phyloP scores from a whole-genome alignment of 2,888 invertebrate species.

The Laothoe populi region DNA sequence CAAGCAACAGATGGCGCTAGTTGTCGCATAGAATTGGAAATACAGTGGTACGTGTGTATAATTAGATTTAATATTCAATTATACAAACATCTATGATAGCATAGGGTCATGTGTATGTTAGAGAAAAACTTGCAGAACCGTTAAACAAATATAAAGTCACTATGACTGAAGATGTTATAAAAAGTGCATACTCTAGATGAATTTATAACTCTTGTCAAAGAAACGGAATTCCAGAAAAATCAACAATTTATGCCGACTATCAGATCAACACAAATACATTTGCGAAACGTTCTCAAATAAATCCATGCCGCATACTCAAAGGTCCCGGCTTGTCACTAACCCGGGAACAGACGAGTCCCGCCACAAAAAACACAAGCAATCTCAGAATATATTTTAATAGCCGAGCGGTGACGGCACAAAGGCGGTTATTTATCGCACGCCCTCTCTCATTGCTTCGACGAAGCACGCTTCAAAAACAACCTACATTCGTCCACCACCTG shows the following conservation, averaged over 20 bases:
- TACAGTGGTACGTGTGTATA: background rate
- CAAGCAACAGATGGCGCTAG: slow-evolving; percentile 25
- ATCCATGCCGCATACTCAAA: slow-evolving; percentile 59
- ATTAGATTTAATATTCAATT: background rate
- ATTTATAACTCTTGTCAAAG: background rate
- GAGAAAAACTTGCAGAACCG: background rate
- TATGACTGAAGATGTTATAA: background rate
- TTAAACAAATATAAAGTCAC: background rate
- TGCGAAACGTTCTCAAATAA: slow-evolving; percentile 39
- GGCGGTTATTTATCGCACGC: slow-evolving; percentile 84
- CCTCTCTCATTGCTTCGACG: slow-evolving; percentile 82
- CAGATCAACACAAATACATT: slow-evolving; percentile 20
- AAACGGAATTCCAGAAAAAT: background rate
- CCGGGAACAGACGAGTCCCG: slow-evolving; percentile 56
- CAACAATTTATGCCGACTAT: slow-evolving; percentile 13
- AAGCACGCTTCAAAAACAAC: slow-evolving; percentile 70
- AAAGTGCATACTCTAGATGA: background rate
- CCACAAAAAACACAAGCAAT: slow-evolving; percentile 77
- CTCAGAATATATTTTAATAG: slow-evolving; percentile 82
- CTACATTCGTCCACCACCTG: slow-evolving; percentile 48
- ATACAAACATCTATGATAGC: too few species aligned
- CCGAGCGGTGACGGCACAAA: slow-evolving; percentile 82
- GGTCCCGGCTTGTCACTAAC: slow-evolving; percentile 44
- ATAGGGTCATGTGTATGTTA: too few species aligned
- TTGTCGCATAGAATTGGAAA: background rate